Percentiles rank a stretch among this genome's conserved stretches.
These are phyloP conservation scores for Piscicola geometra DNA, from an alignment of 2,888 invertebrate species.

Conservation along the genomic window DNA sequence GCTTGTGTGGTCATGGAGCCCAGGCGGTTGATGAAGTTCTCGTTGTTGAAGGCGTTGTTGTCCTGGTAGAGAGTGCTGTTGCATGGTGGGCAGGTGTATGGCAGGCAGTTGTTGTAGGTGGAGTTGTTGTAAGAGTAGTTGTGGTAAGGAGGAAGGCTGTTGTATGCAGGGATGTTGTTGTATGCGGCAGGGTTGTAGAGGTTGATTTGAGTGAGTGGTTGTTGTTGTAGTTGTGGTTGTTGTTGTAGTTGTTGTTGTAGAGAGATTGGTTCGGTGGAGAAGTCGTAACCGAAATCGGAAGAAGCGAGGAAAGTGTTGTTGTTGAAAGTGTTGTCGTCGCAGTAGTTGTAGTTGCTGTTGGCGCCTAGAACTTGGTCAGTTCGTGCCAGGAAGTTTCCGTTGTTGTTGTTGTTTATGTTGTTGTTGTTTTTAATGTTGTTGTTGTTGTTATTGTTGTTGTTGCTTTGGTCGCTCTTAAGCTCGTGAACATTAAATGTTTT, in stretches of 20 bases:
- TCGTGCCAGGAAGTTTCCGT: too few relatives aligned
- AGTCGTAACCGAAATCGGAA: not conserved
- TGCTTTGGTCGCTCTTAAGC: not conserved
- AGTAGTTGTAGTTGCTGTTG: not conserved
- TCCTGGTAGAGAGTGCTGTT: not conserved
- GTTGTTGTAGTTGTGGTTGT: constrained; percentile 1
- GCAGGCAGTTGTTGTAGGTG: constrained; percentile 40
- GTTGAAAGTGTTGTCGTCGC: constrained; percentile 16
- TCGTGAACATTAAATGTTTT: constrained; percentile 54
- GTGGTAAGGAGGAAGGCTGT: not conserved
- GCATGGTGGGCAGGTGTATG: too few relatives aligned
- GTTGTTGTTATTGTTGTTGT: constrained; percentile 3
- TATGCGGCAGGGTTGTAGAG: not conserved
- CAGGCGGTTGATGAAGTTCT: constrained; percentile 40
- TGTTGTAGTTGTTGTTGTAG: not conserved
- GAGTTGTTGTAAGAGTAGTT: not conserved
- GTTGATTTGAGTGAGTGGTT: constrained; percentile 1
- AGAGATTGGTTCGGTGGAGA: not conserved
- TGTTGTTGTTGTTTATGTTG: not conserved
- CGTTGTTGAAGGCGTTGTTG: not conserved
- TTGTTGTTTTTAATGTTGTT: not conserved
- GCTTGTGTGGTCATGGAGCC: constrained; percentile 54
- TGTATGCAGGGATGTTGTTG: not conserved
- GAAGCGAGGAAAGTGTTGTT: constrained; percentile 14
- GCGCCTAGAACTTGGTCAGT: too few relatives aligned